Conservation (phyloP, 2,797 vertebrate species). For the Protosalanx chinensis region DNA sequence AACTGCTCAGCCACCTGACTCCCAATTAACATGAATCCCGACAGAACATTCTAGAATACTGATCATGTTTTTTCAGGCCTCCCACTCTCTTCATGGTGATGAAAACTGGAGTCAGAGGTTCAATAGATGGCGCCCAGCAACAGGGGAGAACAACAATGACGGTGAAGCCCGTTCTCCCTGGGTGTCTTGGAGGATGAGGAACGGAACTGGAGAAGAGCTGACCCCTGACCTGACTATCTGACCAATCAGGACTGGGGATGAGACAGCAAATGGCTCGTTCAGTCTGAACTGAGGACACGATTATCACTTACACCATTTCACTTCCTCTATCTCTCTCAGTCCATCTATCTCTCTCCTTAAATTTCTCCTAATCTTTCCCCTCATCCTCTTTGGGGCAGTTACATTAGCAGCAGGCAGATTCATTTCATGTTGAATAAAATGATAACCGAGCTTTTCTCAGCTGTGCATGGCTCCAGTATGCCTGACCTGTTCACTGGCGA, state of each 20-base stretch:
- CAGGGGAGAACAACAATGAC: slow-evolving; percentile 21
- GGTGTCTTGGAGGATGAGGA: slow-evolving; percentile 25
- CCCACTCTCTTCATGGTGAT: slow-evolving; percentile 27
- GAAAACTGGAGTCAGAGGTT: slow-evolving; percentile 23
- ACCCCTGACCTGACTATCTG: slow-evolving; percentile 17
- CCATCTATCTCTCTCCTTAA: slow-evolving; percentile 41
- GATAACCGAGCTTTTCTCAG: slow-evolving; percentile 30
- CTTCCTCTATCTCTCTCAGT: slow-evolving; percentile 23
- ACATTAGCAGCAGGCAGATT: slow-evolving; percentile 37
- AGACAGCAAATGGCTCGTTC: slow-evolving; percentile 12
- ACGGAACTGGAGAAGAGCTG: slow-evolving; percentile 28
- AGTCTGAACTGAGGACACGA: slow-evolving; percentile 46
- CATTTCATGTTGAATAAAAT: slow-evolving; percentile 46
- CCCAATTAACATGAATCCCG: not conserved
- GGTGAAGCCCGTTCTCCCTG: slow-evolving; percentile 5
- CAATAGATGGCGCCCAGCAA: slow-evolving; percentile 17
- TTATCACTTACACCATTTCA: slow-evolving; percentile 46
- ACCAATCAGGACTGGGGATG: slow-evolving; percentile 46
- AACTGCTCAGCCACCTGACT: no score
- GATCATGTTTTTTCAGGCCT: slow-evolving; percentile 5
- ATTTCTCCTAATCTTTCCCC: slow-evolving; percentile 45
- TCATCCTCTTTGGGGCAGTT: slow-evolving; percentile 37
- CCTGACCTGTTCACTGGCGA: slow-evolving; percentile 31
- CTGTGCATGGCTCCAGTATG: slow-evolving; percentile 12
- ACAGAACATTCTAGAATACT: not conserved